Evolutionary conservation across 2,113 vertebrate genomes (phyloP).

Genomic region (Murina feae): DNA sequence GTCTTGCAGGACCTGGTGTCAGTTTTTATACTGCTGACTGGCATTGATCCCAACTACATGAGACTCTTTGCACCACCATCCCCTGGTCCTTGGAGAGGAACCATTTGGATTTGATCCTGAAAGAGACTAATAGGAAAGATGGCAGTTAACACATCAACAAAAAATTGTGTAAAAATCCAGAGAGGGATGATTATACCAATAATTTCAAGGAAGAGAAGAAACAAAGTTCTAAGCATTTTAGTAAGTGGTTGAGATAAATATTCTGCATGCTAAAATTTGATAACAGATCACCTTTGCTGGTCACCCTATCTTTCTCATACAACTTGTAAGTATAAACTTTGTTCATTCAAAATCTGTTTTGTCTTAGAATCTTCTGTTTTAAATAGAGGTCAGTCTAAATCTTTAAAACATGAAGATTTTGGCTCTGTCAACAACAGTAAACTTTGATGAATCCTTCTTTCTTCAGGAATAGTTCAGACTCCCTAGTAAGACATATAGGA

Average conservation of each 20-base stretch:
- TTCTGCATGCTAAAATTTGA: background rate
- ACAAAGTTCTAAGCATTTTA: background rate
- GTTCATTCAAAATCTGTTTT: background rate
- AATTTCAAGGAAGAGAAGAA: background rate
- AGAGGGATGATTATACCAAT: background rate
- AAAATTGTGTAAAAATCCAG: background rate
- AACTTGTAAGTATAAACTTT: background rate
- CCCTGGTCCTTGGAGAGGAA: background rate
- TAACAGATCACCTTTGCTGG: background rate
- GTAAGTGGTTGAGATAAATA: background rate
- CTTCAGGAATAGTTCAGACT: background rate
- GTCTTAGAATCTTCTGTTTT: background rate
- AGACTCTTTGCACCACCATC: background rate
- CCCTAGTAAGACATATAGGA: fast-evolving
- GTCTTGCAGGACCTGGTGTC: background rate
- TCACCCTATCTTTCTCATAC: background rate
- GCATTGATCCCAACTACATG: background rate
- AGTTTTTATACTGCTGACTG: background rate
- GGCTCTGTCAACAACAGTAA: background rate
- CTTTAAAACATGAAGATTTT: background rate
- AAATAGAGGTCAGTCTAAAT: background rate
- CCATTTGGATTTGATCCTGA: background rate
- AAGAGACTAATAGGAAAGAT: background rate
- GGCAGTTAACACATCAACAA: background rate
- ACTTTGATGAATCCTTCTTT: background rate